Base-by-base conservation (phyloP, 53 echinoderm and acorn worm species). In the Crossaster papposus region DNA sequence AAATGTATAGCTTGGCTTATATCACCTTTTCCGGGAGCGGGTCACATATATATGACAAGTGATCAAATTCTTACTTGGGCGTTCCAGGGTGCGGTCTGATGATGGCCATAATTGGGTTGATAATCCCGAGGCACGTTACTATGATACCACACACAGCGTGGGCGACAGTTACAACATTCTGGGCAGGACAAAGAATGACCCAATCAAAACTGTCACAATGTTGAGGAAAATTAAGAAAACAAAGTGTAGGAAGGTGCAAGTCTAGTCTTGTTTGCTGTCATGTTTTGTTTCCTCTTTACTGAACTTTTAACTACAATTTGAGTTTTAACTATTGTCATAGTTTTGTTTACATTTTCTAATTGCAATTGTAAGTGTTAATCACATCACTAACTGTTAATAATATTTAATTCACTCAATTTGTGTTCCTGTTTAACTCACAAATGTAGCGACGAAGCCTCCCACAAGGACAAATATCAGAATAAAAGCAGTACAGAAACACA, bases 41-140 rank as follows among this genome's bases (percentile, higher is more conserved):
- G n/a, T n/a, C n/a, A n/a, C n/a, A n/a, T n/a, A n/a, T n/a, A n/a
- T 1, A 44, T 9, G 5, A 1, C 15, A 58, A 58, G 22, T 58
- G 22, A 58, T 18, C 12, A 58, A 58, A 58, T 3, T 76, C 95
- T 93, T 94, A 97, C 97, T 91, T 95, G 34, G 93, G 92, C 23
- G 94, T 93, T 22, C 95, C 95, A 30, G 97, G 97, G 73, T 95
- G 95, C 1, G 97, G 97, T 90, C 97, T 95, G 64, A 91, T 95
- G 33, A 97, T 70, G 30, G 97, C 97, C 97, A 97, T 95, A 53
- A 93, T 85, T 29, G 95, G 95, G 73, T 97, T 97, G 31, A 90
- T 37, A 22, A 95, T 71, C 0, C 92, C 94, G 53, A 95, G 80
- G 15, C 50, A 38, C 9, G 92, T 92, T 28, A 90, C 94, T 23